Percentiles rank a stretch among this genome's conserved stretches.
Evolutionary conservation across 2,113 vertebrate species (phyloP).

Genomic region (Pteruthius melanotis): DNA sequence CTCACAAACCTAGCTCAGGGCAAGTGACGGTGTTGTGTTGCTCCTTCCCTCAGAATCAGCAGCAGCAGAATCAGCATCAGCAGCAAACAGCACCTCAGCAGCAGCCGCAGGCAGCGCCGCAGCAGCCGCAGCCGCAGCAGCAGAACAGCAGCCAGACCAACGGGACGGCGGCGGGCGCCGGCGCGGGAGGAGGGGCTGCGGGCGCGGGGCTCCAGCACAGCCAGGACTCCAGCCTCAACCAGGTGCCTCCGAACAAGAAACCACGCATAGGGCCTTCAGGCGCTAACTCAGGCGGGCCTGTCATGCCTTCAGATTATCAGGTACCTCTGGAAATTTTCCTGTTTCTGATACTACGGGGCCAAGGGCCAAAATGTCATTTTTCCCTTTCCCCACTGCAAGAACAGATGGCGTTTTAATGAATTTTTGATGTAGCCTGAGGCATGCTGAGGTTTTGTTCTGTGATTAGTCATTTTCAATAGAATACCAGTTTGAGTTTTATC

Average conservation of each 20-base stretch:
- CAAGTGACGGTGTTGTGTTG: background rate
- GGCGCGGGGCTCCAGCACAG: conserved; percentile 83
- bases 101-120: conserved; percentile 73
- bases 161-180: conserved; percentile 74
- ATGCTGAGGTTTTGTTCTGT: background rate
- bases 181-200: conserved; percentile 23
- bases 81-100: conserved; percentile 82
- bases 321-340: conserved; percentile 57
- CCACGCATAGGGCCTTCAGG: conserved; percentile 90
- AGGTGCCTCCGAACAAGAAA: conserved; percentile 95
- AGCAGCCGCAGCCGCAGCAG: conserved; percentile 78
- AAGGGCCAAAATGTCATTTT: fast-evolving
- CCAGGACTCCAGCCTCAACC: conserved; percentile 84
- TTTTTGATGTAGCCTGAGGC: background rate
- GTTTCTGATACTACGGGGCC: background rate
- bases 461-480: background rate
- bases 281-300: conserved; percentile 85
- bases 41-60: conserved; percentile 79
- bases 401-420: background rate
- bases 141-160: conserved; percentile 91
- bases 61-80: conserved; percentile 90
- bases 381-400: background rate
- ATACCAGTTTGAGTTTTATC: background rate
- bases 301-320: conserved; percentile 95
- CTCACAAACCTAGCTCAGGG: fast-evolving